Evolutionary conservation across 2,888 invertebrate species (phyloP).

Genomic region (Pseudococcus longispinus): DNA sequence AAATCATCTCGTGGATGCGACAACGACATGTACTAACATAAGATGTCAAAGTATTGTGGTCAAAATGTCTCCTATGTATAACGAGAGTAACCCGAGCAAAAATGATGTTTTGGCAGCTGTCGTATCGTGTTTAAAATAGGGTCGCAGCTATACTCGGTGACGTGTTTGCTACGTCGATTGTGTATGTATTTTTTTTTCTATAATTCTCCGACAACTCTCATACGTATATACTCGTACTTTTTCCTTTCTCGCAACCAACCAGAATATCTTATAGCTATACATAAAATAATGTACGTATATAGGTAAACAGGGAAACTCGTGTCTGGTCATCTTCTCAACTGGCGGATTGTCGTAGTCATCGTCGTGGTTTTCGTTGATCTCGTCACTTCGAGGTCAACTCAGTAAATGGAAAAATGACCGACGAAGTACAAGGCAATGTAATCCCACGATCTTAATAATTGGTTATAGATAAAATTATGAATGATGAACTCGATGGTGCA

Average conservation of each 20-base stretch:
- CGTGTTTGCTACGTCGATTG: not conserved
- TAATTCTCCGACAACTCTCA: not conserved
- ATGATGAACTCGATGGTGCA: not conserved
- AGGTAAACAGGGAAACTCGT: not conserved
- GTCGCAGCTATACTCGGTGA: not conserved
- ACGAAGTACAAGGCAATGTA: slow-evolving; percentile 7
- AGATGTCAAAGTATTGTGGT: slow-evolving; percentile 3
- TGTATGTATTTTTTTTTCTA: not conserved
- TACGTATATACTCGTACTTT: not conserved
- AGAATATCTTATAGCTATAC: not conserved
- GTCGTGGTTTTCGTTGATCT: slow-evolving; percentile 28
- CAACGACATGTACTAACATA: not conserved
- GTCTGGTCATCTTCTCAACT: not conserved
- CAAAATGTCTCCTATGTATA: not conserved
- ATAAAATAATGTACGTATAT: not conserved
- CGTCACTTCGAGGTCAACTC: slow-evolving; percentile 12
- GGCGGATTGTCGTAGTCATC: not conserved
- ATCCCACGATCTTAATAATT: not conserved
- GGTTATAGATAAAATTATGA: not conserved
- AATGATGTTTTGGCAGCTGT: slow-evolving; percentile 20
- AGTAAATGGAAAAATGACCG: not conserved
- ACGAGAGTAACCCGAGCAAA: not conserved
- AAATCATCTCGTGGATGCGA: not conserved
- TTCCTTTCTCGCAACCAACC: not conserved
- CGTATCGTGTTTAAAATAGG: slow-evolving; percentile 3